These are phyloP conservation scores for Lissocephala sabroskyi DNA, from an alignment of 2,888 invertebrate species.

Conservation along the genomic window DNA sequence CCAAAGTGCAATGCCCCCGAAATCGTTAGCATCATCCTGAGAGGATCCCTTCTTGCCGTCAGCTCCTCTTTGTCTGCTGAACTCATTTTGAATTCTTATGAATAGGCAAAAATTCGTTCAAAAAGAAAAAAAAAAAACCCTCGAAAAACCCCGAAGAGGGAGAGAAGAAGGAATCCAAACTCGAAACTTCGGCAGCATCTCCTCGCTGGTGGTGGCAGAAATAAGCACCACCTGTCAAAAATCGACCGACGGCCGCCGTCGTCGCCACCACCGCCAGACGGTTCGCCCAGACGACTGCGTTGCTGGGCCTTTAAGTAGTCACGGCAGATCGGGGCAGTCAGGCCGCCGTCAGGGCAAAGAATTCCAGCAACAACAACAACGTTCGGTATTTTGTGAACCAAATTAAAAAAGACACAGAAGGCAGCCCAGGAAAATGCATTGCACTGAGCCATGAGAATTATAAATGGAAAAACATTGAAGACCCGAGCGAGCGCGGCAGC, in stretches of 20 bases:
- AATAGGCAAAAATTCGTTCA: conserved; percentile 52
- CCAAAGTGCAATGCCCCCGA: conserved; percentile 39
- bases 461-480: conserved; percentile 49
- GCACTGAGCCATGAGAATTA: conserved; percentile 59
- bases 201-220: conserved; percentile 6
- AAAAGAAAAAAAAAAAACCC: conserved; percentile 24
- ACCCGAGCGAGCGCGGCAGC: conserved; percentile 11
- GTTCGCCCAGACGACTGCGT: background rate
- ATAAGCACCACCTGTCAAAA: conserved; percentile 69
- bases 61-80: conserved; percentile 2
- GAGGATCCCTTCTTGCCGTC: conserved; percentile 29
- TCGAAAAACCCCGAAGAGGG: conserved; percentile 19
- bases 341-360: conserved; percentile 53
- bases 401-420: conserved; percentile 35
- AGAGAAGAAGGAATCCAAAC: background rate
- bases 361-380: conserved; percentile 57
- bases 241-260: conserved; percentile 45
- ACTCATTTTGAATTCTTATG: conserved; percentile 58
- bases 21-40: conserved; percentile 9
- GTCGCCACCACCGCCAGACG: background rate
- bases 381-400: conserved; percentile 57
- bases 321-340: background rate
- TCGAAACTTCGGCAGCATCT: conserved; percentile 14
- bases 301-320: conserved; percentile 27
- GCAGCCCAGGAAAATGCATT: conserved; percentile 26